phyloP scores from a whole-genome alignment of 2,113 vertebrate genomes.

The Corvus cornix region DNA sequence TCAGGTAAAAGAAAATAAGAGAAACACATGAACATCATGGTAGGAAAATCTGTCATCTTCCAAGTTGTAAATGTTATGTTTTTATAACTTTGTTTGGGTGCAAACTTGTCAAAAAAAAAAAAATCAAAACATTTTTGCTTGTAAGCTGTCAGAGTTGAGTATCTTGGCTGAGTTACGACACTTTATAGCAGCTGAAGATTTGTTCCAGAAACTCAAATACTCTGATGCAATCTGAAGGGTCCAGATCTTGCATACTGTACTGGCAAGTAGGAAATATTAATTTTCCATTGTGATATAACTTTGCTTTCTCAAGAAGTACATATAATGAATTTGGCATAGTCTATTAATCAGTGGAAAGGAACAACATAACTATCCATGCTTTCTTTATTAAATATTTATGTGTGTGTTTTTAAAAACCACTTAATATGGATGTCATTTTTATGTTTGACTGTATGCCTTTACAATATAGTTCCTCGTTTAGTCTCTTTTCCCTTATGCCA shows the following conservation, averaged over 20 bases:
- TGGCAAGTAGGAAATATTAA: not conserved
- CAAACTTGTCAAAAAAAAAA: not conserved
- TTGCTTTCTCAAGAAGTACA: conserved; percentile 45
- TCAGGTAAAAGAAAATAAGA: conserved; percentile 68
- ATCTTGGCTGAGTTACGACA: not conserved
- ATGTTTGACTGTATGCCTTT: conserved; percentile 21
- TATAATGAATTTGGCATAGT: not conserved
- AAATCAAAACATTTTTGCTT: not conserved
- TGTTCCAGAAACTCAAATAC: not conserved
- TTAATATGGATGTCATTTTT: conserved; percentile 23
- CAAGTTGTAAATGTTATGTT: not conserved
- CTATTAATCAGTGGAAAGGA: not conserved
- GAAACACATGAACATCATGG: not conserved
- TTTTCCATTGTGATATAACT: not conserved
- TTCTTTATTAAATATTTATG: conserved; percentile 13
- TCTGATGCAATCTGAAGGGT: conserved; percentile 4
- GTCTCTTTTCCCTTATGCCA: not conserved
- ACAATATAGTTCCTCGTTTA: not conserved
- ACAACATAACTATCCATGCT: not conserved
- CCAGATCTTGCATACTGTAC: not conserved
- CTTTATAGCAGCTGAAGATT: not conserved
- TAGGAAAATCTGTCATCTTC: conserved; percentile 58
- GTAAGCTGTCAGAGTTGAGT: not conserved
- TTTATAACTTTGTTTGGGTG: conserved; percentile 29
- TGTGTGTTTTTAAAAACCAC: not conserved